Evolutionary conservation across 2,797 vertebrate species (phyloP), one percentile per base, ranked within the genome.

Genomic region (Anas bahamensis): DNA sequence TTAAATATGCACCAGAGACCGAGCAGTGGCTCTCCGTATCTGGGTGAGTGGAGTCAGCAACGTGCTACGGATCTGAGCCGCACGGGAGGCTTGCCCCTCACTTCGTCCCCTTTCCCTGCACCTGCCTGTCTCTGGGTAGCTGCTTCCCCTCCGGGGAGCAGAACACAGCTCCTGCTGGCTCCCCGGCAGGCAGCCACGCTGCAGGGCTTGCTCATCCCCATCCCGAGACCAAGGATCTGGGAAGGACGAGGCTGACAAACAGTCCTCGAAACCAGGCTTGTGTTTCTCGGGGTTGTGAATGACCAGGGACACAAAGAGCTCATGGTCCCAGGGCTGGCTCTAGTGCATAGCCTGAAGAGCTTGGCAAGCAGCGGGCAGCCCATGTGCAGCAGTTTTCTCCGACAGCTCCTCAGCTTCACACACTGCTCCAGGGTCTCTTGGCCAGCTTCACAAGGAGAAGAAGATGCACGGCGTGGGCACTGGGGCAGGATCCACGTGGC

Each of bases 1-100:
- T 95, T 97, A 95, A 96, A 76, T 94, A 82, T 85, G 88, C 76
- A 90, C 80, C 89, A 95, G 87, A 76, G 94, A 89, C 92, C 28
- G 31, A 88, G 72, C 26, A 21, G 84, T 22, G 6, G 91, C 95
- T 87, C 76, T 94, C 85, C 64, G 3, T 50, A 7, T 91, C 83
- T 39, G 29, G 17, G 17, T 82, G 86, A 76, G 86, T 78, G 24
- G 86, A 80, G 87, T 11, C n/a, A 16, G 39, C 18, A 90, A 42
- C 0, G 2, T n/a, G 11, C 16, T 70, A 73, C 75, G 18, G 76
- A 66, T 77, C 72, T 10, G 65, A 74, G 82, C 72, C 13, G 53
- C 3, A 41, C 60, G n/a, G 70, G 63, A 42, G 46, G 33, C 53
- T 24, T 26, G 28, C 57, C 89, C 59, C 60, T 37, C 42, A 33